Percentiles rank a stretch among this genome's conserved stretches.
phyloP scores from a whole-genome alignment of 2,888 invertebrate genomes.

The Philonicus albiceps region DNA sequence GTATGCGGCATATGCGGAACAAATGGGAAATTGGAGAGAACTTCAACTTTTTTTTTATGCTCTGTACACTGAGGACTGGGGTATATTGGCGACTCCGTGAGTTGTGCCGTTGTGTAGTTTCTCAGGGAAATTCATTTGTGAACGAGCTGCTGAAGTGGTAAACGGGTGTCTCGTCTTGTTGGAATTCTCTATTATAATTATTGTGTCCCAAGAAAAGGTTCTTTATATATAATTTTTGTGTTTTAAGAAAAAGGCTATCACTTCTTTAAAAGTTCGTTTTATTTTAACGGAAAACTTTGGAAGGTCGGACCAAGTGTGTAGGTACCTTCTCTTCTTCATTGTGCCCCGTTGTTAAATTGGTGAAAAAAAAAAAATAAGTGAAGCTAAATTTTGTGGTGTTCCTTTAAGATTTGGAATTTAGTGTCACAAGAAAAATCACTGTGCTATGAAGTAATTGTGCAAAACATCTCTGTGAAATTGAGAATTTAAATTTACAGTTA shows the following conservation, averaged over 20 bases:
- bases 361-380: background rate
- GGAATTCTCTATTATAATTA: background rate
- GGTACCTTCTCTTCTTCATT: background rate
- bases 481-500: background rate
- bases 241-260: background rate
- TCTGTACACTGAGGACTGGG: background rate
- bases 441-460: background rate
- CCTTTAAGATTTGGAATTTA: background rate
- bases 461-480: background rate
- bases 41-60: background rate
- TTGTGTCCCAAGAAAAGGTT: background rate
- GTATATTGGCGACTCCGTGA: background rate
- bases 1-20: background rate
- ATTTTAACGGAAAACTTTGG: background rate
- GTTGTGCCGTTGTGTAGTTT: background rate
- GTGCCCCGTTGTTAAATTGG: background rate
- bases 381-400: background rate
- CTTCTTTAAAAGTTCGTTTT: background rate
- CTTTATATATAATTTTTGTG: background rate
- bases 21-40: background rate
- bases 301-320: background rate
- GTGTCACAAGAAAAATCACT: background rate
- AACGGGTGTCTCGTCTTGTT: background rate
- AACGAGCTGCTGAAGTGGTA: background rate
- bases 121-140: slow-evolving; percentile 9